Base-by-base conservation (phyloP, 2,797 vertebrate species). In the Phyllotis vaccarum region DNA sequence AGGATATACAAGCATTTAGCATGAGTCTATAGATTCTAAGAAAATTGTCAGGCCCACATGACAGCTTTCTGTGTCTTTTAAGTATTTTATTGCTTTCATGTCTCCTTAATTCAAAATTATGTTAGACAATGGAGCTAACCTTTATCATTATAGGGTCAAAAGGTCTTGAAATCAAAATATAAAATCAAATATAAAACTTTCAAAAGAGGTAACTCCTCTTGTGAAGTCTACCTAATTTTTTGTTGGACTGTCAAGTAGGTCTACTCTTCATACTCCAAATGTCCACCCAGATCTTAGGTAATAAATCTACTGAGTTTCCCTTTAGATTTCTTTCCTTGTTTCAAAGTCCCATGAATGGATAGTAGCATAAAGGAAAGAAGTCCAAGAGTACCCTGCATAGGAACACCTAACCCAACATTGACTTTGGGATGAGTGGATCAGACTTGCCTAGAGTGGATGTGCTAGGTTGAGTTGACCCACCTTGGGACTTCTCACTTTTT, bases 11-110 rank as follows among this genome's bases (percentile, higher is more conserved):
- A 62, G 19, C 58, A 5, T 87, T 64, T 40, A 37, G 7, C 40
- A 5, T 9, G 31, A 19, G 7, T 17, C 16, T 83, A 19, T 37
- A 29, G 64, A 46, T 60, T 46, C 3, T 7, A 86, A 3, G 64
- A 34, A 52, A 54, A 87, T 0, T 13, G 19, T 56, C 11, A 6
- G 0, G 0, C 3, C 6, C 17, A 27, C 5, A 4, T 27, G 43
- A 13, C 43, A n/a, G 5, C 0, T 7, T 6, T 70, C 21, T 75
- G 9, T 46, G 22, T 93, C n/a, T 81, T 74, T 37, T 54, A 29
- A 58, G 80, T 11, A 64, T n/a, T 21, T 82, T n/a, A 54, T 13
- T 64, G 0, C 21, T 46, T 60, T 46, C 17, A 64, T 19, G 13
- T 54, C 22, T 52, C 29, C 27, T 70, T 54, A 66, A 86, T 68